phyloP scores from a whole-genome alignment of 2,113 vertebrate genomes.

The Halcyon senegalensis region DNA sequence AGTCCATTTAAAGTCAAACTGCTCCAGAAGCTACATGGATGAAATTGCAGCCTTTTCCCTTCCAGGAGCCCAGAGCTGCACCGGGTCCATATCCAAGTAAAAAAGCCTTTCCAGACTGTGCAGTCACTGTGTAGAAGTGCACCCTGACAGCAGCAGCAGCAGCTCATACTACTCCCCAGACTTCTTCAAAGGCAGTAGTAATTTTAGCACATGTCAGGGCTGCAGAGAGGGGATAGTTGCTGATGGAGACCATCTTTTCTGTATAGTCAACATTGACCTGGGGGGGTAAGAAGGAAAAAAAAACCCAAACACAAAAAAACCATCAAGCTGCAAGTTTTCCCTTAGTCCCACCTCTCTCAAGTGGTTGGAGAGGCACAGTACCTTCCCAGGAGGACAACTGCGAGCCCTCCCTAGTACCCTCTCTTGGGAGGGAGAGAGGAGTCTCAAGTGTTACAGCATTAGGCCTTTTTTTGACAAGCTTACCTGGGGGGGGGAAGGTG shows the following conservation, averaged over 20 bases:
- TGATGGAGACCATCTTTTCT: constrained; percentile 92
- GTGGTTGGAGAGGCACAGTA: neutral
- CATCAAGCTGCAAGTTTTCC: neutral
- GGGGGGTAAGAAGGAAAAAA: neutral
- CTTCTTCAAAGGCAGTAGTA: constrained; percentile 95
- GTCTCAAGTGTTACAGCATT: neutral
- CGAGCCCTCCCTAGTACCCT: neutral
- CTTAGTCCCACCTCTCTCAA: neutral
- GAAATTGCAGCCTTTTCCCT: neutral
- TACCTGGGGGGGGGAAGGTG: fast-evolving
- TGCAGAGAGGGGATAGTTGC: constrained; percentile 95
- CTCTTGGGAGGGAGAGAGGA: neutral
- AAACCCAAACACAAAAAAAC: too few relatives aligned
- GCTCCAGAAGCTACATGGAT: neutral
- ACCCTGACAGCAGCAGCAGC: neutral
- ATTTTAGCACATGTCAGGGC: constrained; percentile 95
- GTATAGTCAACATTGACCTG: constrained; percentile 92
- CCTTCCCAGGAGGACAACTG: neutral
- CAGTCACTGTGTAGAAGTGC: neutral
- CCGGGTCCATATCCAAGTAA: neutral
- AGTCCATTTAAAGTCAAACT: neutral
- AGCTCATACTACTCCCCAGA: constrained; percentile 89
- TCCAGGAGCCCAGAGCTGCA: neutral
- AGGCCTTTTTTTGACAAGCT: neutral
- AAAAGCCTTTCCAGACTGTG: neutral